These are phyloP conservation scores for Drosophila trapezifrons DNA, from an alignment of 1,140 invertebrate species.

Conservation along the genomic window DNA sequence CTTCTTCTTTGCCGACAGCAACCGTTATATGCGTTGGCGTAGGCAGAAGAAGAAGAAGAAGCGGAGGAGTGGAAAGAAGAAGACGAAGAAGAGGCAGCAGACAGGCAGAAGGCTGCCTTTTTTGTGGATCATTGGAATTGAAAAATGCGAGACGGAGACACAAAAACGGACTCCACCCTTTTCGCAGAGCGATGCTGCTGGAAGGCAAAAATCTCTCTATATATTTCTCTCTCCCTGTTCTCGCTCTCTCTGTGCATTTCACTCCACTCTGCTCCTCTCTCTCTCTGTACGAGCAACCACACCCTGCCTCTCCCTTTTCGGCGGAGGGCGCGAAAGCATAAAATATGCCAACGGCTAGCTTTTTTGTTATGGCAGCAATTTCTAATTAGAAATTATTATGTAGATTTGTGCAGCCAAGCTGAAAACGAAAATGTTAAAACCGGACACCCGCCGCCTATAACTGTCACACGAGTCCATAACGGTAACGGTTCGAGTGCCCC, in stretches of 20 bases:
- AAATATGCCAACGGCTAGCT: slow-evolving; percentile 65
- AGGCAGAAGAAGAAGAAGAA: slow-evolving; percentile 30
- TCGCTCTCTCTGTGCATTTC: slow-evolving; percentile 27
- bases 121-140: slow-evolving; percentile 82
- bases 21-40: slow-evolving; percentile 68
- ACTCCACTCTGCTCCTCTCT: slow-evolving; percentile 9
- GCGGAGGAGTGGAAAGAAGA: slow-evolving; percentile 12
- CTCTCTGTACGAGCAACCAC: slow-evolving; percentile 63
- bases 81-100: slow-evolving; percentile 41
- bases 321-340: slow-evolving; percentile 66
- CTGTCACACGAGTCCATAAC: slow-evolving; percentile 67
- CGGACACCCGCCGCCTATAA: slow-evolving; percentile 67
- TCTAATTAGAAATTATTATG: slow-evolving; percentile 78
- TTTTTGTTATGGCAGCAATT: slow-evolving; percentile 74
- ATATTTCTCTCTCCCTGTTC: slow-evolving; percentile 36
- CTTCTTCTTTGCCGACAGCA: slow-evolving; percentile 21
- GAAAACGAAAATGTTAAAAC: slow-evolving; percentile 40
- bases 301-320: slow-evolving; percentile 65
- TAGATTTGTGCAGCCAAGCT: slow-evolving; percentile 57
- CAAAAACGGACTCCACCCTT: slow-evolving; percentile 71
- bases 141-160: slow-evolving; percentile 51
- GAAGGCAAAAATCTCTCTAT: slow-evolving; percentile 65
- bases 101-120: slow-evolving; percentile 51
- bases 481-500: slow-evolving; percentile 38
- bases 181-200: slow-evolving; percentile 69